These are phyloP conservation scores for Metopia argyrocephala DNA, from an alignment of 2,888 invertebrate species.

Conservation along the genomic window DNA sequence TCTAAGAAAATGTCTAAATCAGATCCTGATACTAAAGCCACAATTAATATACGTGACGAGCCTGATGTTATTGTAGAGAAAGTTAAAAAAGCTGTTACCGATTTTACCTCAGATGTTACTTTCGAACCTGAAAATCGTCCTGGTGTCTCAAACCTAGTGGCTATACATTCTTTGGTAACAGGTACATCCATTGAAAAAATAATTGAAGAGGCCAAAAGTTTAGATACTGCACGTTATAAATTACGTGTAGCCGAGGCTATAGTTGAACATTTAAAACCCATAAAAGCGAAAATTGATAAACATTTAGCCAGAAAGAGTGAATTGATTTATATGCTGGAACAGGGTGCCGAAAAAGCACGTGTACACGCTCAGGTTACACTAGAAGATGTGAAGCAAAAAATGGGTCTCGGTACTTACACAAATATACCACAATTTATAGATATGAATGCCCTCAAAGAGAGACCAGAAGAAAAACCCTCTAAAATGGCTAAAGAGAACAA, in stretches of 20 bases:
- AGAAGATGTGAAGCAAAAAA: slow-evolving; percentile 81
- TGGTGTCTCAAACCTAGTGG: slow-evolving; percentile 93
- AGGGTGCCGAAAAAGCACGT: slow-evolving; percentile 83
- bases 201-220: slow-evolving; percentile 82
- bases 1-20: slow-evolving; percentile 99
- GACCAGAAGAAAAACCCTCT: slow-evolving; percentile 7
- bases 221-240: slow-evolving; percentile 90
- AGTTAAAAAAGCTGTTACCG: slow-evolving; percentile 93
- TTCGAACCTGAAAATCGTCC: slow-evolving; percentile 89
- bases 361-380: slow-evolving; percentile 83
- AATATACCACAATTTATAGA: slow-evolving; percentile 57
- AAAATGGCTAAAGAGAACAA: slow-evolving; percentile 29
- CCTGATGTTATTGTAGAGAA: slow-evolving; percentile 85
- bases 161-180: slow-evolving; percentile 88
- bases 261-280: slow-evolving; percentile 84
- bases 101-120: slow-evolving; percentile 89
- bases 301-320: slow-evolving; percentile 82
- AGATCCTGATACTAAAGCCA: slow-evolving; percentile 86
- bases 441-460: slow-evolving; percentile 15
- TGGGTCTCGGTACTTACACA: slow-evolving; percentile 79
- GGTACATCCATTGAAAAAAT: slow-evolving; percentile 84
- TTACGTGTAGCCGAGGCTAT: slow-evolving; percentile 85
- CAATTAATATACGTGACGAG: slow-evolving; percentile 89
- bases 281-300: slow-evolving; percentile 81
- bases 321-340: slow-evolving; percentile 82